Evolutionary conservation across 2,888 invertebrate species (phyloP), one percentile per base, ranked within the genome.

Genomic region (Ophioninae sp.): DNA sequence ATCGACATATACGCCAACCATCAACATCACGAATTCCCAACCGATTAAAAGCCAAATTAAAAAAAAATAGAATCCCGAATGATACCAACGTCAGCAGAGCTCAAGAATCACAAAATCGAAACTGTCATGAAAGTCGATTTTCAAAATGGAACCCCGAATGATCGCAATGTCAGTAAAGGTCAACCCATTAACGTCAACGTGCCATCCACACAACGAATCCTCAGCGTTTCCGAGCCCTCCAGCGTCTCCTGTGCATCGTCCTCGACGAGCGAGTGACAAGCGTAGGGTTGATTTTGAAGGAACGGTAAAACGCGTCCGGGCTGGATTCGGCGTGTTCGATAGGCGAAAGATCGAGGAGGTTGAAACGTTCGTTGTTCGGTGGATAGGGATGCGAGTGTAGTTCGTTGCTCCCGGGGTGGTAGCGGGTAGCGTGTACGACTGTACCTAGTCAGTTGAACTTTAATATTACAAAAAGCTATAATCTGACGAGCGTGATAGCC

Each of bases 391-490:
- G 50, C 17, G 6, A 7, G 20, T 44, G 59, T 23, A 72, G 79
- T 83, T 75, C 76, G 75, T 80, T 76, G 75, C 56, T 57, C 70
- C n/a, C 41, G 21, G 62, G 50, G 57, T 73, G 65, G 37, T 50
- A 37, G 59, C 62, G 68, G 69, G 41, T 70, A 64, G 75, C 62
- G 72, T 82, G 57, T 76, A 79, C 82, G 86, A 85, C 79, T 84
- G 81, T 64, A 74, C 73, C 78, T 81, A 75, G 74, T 67, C 85
- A 89, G 87, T 89, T 80, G 84, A 80, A 82, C 89, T 91, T 91
- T 90, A 90, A 91, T 89, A 89, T 90, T 89, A 89, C 90, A 90
- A 91, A 91, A 91, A 90, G 89, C 88, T 90, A 89, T 91, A 91
- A 91, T 91, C 91, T 87, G 90, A 88, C 90, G 89, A 89, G 87